phyloP scores from a whole-genome alignment of 1,140 invertebrate genomes.

The Drosophila kepulauana region DNA sequence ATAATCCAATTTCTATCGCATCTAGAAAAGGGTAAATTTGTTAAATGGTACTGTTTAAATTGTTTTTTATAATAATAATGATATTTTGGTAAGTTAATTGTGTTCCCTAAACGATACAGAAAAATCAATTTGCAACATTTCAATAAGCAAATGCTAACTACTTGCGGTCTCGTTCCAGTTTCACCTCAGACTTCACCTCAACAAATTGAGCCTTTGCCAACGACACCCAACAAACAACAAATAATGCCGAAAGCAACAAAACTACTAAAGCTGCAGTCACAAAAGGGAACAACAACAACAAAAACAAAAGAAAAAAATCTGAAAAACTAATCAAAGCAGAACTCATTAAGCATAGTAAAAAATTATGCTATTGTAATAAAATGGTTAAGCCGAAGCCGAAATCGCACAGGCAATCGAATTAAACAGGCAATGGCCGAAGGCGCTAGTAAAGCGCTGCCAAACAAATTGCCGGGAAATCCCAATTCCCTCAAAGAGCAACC shows the following conservation, averaged over 20 bases:
- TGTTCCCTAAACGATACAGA: constrained; percentile 28
- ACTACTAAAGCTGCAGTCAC: constrained; percentile 11
- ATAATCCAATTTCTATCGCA: no score
- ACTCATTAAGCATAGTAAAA: constrained; percentile 83
- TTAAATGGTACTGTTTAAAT: no score
- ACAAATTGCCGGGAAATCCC: constrained; percentile 82
- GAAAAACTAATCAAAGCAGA: constrained; percentile 83
- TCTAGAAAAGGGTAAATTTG: no score
- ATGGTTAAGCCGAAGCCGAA: constrained; percentile 73
- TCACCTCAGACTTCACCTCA: constrained; percentile 16
- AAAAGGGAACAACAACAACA: constrained; percentile 9
- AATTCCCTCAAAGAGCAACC: constrained; percentile 28
- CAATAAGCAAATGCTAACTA: constrained; percentile 73
- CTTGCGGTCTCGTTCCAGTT: constrained; percentile 30
- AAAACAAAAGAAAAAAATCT: constrained; percentile 53
- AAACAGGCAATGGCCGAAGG: constrained; percentile 76
- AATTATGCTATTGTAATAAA: constrained; percentile 83
- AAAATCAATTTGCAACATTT: constrained; percentile 71
- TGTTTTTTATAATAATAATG: background rate
- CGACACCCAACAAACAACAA: constrained; percentile 73
- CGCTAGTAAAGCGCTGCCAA: constrained; percentile 55
- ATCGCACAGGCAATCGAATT: constrained; percentile 81
- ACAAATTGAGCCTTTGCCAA: constrained; percentile 53
- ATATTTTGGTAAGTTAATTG: constrained; percentile 7
- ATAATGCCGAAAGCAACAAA: constrained; percentile 43